Percentiles rank a stretch among this genome's conserved stretches.
Evolutionary conservation across 92 coral and sea anemone genomes (phyloP).

Genomic region (Palythoa heliodiscus): DNA sequence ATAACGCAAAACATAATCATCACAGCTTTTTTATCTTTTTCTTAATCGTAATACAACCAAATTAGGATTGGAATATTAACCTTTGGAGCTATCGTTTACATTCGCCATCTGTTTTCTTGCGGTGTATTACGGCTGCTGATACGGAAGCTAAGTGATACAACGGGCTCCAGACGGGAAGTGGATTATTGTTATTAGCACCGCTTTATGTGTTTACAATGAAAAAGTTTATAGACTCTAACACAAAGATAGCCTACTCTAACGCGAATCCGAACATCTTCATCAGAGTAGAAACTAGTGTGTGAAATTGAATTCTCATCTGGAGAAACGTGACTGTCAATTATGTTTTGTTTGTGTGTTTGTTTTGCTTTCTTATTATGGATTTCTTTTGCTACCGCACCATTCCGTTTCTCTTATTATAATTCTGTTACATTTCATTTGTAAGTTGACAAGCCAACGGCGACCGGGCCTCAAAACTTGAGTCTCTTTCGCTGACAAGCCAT

Average conservation of each 20-base stretch:
- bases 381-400: not conserved
- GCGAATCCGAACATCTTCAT: not conserved
- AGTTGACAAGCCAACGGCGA: not conserved
- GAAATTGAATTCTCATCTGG: not conserved
- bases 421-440: not conserved
- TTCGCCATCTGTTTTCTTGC: not conserved
- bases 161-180: not conserved
- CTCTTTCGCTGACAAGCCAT: slow-evolving; percentile 2
- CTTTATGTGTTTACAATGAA: not conserved
- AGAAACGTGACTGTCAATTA: not conserved
- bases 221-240: not conserved
- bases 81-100: not conserved
- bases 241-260: not conserved
- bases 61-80: not conserved
- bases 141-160: not conserved
- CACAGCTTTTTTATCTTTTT: not conserved
- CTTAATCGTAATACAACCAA: not conserved
- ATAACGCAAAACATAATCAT: not conserved
- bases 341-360: not conserved
- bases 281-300: not conserved
- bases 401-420: not conserved
- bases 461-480: not conserved
- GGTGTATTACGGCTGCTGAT: not conserved
- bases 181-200: not conserved
- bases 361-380: not conserved